Conservation (phyloP, 2,113 vertebrate species). For the Hippotragus niger region DNA sequence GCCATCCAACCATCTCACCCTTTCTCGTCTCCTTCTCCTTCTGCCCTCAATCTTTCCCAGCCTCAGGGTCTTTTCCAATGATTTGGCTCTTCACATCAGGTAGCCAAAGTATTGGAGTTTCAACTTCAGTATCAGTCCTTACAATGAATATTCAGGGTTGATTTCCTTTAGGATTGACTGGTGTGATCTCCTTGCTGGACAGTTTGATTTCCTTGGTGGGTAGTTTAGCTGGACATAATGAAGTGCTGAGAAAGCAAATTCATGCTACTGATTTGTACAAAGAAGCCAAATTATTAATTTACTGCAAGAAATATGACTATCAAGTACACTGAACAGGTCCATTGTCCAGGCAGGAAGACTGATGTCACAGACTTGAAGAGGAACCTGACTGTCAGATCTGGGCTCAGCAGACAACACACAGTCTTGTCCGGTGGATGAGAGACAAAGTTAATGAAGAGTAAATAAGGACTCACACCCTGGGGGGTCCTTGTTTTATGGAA, state of each 20-base stretch:
- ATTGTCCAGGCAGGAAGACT: neutral
- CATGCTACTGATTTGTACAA: neutral
- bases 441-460: neutral
- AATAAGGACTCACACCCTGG: neutral
- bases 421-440: neutral
- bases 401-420: neutral
- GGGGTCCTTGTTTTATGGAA: neutral
- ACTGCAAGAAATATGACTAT: neutral
- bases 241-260: neutral
- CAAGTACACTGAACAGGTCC: neutral
- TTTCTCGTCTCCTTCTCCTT: neutral
- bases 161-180: neutral
- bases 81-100: neutral
- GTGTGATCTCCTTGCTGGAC: neutral
- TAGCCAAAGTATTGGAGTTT: neutral
- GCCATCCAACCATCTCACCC: neutral
- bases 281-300: neutral
- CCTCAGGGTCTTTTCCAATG: neutral
- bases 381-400: neutral
- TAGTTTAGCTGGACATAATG: neutral
- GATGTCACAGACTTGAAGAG: neutral
- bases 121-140: neutral
- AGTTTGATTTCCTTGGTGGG: neutral
- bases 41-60: neutral
- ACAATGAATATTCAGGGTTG: neutral